Evolutionary conservation across 2,113 vertebrate species (phyloP).

Genomic region (Sylvicapra grimmia): DNA sequence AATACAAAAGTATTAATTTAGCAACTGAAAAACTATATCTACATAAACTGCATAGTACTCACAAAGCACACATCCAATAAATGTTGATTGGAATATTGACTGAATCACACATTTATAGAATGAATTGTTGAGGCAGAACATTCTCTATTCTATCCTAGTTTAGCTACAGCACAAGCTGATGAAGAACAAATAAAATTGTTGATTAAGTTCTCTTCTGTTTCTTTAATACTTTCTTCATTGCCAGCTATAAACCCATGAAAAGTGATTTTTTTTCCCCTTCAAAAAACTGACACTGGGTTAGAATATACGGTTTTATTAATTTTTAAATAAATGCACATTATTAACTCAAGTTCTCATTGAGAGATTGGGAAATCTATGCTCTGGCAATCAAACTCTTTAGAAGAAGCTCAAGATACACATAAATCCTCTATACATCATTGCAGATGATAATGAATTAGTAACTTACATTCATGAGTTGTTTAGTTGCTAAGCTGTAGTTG

Average conservation of each 20-base stretch:
- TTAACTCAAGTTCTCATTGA: neutral
- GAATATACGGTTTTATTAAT: neutral
- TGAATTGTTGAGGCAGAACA: neutral
- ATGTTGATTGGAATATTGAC: neutral
- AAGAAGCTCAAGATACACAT: neutral
- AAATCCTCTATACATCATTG: neutral
- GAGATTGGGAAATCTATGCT: neutral
- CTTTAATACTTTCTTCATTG: constrained; percentile 3
- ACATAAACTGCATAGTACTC: neutral
- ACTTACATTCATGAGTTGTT: neutral
- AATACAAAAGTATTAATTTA: constrained; percentile 32
- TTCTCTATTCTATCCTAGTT: neutral
- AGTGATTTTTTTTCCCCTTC: neutral
- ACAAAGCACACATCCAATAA: neutral
- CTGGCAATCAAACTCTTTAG: neutral
- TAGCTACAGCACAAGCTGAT: neutral
- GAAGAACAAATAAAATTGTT: neutral
- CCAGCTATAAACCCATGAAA: neutral
- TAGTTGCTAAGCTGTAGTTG: neutral
- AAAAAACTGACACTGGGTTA: neutral
- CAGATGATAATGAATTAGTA: neutral
- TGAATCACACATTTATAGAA: neutral
- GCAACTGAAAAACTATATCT: constrained; percentile 13
- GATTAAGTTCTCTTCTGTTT: neutral
- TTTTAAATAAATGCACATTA: neutral